Evolutionary conservation across 2,888 invertebrate species (phyloP).

Genomic region (Limnephilus marmoratus): DNA sequence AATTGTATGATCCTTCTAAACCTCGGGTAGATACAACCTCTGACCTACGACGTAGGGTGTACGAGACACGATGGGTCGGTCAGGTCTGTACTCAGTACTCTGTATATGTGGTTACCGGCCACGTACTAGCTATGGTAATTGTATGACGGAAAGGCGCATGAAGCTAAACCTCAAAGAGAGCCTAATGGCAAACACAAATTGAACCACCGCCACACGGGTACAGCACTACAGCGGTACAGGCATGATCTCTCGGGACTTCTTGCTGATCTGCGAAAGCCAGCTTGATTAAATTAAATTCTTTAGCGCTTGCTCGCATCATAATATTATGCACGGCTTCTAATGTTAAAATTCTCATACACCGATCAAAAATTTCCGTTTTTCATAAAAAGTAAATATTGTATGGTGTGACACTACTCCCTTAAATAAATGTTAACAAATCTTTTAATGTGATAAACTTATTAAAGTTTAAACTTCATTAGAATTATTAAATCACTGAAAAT

Average conservation of each 20-base stretch:
- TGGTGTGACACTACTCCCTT: not conserved
- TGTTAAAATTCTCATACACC: not conserved
- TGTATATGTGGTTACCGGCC: not conserved
- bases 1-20: not conserved
- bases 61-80: not conserved
- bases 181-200: constrained; percentile 47
- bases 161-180: constrained; percentile 38
- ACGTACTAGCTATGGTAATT: constrained; percentile 26
- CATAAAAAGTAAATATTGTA: not conserved
- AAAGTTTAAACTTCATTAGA: no score
- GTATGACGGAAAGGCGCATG: constrained; percentile 16
- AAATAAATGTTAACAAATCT: not conserved
- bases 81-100: not conserved
- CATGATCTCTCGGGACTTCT: constrained; percentile 44
- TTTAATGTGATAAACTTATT: no score
- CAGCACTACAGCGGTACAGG: not conserved
- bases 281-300: constrained; percentile 25
- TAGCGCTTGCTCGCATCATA: not conserved
- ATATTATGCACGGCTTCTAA: not conserved
- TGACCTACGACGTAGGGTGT: not conserved
- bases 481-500: no score
- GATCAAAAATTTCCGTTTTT: not conserved
- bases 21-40: not conserved
- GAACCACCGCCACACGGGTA: constrained; percentile 9
- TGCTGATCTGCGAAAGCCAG: constrained; percentile 15